Base-by-base conservation (phyloP, 2,888 invertebrate species). In the Apamea anceps region DNA sequence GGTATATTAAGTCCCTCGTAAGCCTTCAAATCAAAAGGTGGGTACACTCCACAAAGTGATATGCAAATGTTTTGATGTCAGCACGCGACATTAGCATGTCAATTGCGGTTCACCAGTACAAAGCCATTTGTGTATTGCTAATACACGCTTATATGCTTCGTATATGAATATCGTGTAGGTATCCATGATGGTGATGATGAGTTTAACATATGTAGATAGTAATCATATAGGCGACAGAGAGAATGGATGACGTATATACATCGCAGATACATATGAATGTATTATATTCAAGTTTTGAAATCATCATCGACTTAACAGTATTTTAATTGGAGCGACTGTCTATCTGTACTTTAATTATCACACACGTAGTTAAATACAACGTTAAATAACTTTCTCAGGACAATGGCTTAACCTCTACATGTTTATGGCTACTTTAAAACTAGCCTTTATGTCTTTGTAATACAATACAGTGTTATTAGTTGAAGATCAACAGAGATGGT, bases 61-160 rank as follows among this genome's bases (percentile, higher is more conserved):
- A 88, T 85, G 87, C 82, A 88, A 88, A 88, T 88, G 71, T 77
- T 73, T 76, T 75, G 72, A 65, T 45, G 77, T 77, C 65, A 72
- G 85, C 79, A 80, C 87, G 85, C 79, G 77, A 80, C 72, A 87
- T 88, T 88, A 81, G 71, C 85, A 88, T 88, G 80, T 83, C 85
- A 81, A 88, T 86, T 73, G 83, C 67, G 66, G 70, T 77, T 72
- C 79, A 79, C 79, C 67, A 12, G 72, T 66, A 75, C 79, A 65
- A n/a, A 75, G 74, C 42, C 57, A 76, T 82, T 85, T 78, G 67
- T 75, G 72, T 85, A 72, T 72, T 68, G 68, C 74, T 73, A 85
- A 77, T 75, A 75, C 42, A 75, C 65, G 42, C 48, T 67, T 66
- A 68, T 65, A 72, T 75, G 42, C 10, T 45, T 32, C 25, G 25